These are phyloP conservation scores for Choloepus hoffmanni DNA, from an alignment of 2,113 vertebrate genomes.

Conservation along the genomic window DNA sequence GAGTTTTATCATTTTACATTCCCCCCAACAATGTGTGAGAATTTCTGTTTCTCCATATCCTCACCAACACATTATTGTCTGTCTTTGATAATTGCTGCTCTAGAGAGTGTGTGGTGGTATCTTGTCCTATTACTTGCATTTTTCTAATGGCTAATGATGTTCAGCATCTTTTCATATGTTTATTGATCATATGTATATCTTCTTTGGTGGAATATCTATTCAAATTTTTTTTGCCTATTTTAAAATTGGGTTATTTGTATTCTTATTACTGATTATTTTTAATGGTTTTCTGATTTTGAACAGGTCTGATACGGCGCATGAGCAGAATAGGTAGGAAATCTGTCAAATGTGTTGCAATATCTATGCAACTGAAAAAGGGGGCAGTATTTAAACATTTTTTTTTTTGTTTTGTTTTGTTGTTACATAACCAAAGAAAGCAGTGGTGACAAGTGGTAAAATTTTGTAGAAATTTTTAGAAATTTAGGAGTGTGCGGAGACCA, in stretches of 20 bases:
- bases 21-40: background rate
- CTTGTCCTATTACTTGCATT: slow-evolving; percentile 14
- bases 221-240: background rate
- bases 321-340: background rate
- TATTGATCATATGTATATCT: background rate
- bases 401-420: background rate
- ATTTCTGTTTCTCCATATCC: background rate
- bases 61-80: background rate
- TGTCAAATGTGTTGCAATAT: background rate
- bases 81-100: slow-evolving; percentile 5
- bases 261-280: slow-evolving; percentile 12
- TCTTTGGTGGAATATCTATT: slow-evolving; percentile 7
- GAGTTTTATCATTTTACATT: background rate
- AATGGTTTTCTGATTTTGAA: slow-evolving; percentile 9
- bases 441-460: background rate
- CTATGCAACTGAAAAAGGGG: background rate
- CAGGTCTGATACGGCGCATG: background rate
- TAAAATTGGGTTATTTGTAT: background rate
- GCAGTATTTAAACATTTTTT: background rate
- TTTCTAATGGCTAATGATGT: background rate
- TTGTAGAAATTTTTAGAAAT: slow-evolving; percentile 11
- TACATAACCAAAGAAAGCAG: background rate
- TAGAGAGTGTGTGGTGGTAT: background rate
- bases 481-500: background rate
- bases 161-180: background rate